Evolutionary conservation across 2,888 invertebrate species (phyloP), one percentile per base, ranked within the genome.

Genomic region (Meandrusa payeni): DNA sequence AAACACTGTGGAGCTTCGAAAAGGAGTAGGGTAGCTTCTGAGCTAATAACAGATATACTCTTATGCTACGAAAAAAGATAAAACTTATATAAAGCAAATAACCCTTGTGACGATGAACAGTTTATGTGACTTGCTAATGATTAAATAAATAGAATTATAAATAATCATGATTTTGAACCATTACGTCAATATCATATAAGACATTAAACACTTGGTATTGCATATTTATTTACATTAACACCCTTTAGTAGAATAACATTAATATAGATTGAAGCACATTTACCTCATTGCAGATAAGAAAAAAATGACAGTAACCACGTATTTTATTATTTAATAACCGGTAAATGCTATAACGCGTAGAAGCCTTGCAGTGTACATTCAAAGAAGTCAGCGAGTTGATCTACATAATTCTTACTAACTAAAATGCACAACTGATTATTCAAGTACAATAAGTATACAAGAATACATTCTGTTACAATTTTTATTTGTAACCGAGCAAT

Each of bases 241-340:
- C 3, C 27, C n/a, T 13, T 34, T 34, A 28, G 20, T 12, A 10
- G 17, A 26, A 32, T 32, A 17, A 7, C 32, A 12, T 32, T 5
- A 41, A 12, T 19, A 5, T 9, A 7, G 19, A n/a, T n/a, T 11
- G 1, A 3, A 7, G 12, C 40, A 32, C 32, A 31, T 32, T 19
- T 26, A 11, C 2, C n/a, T n/a, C n/a, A n/a, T 39, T 11, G 11
- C 5, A 32, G 19, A 7, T 26, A 12, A 24, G 22, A 33, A 41
- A 36, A 36, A 23, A 36, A 29, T 36, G 2, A 11, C 6, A 10
- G 3, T n/a, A 9, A 2, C 6, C 22, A 24, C 28, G 22, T 10
- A 33, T 41, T 15, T 22, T 34, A 41, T 29, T 41, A 55, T 24
- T 9, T 11, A 23, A 19, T 23, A 28, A 37, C 23, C 20, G 15